Conservation (phyloP, 2,888 invertebrate genomes). For the Drosophila mayaguana region DNA sequence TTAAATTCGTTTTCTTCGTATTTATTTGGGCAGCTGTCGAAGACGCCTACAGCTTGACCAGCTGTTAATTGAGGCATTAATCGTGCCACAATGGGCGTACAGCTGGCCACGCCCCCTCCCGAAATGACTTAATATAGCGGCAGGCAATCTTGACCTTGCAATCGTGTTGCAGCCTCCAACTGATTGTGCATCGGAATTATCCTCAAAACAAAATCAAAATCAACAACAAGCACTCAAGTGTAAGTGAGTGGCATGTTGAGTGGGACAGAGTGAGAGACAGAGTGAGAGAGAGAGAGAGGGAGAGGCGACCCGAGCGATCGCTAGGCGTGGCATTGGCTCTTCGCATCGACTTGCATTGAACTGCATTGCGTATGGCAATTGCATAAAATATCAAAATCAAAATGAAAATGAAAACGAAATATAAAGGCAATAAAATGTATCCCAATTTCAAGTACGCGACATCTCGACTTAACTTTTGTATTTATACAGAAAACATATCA, state of each 20-base stretch:
- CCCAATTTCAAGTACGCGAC: constrained; percentile 76
- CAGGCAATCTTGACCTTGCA: constrained; percentile 51
- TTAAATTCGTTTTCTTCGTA: constrained; percentile 30
- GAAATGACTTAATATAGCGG: constrained; percentile 67
- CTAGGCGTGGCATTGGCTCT: constrained; percentile 18
- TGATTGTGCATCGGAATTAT: constrained; percentile 53
- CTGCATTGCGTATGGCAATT: constrained; percentile 48
- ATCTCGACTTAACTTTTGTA: constrained; percentile 65
- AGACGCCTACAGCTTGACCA: constrained; percentile 43
- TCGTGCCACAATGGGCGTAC: constrained; percentile 42
- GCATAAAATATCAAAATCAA: constrained; percentile 32
- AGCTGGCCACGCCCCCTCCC: constrained; percentile 50
- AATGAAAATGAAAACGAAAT: constrained; percentile 31
- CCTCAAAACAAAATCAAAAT: constrained; percentile 46
- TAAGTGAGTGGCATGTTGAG: constrained; percentile 27
- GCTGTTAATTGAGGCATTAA: constrained; percentile 69
- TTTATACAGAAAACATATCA: constrained; percentile 58
- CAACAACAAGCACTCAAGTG: constrained; percentile 25
- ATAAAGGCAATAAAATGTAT: constrained; percentile 69
- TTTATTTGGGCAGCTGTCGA: constrained; percentile 28
- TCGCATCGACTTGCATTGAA: constrained; percentile 33
- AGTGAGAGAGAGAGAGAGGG: neutral
- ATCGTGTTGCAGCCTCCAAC: constrained; percentile 55
- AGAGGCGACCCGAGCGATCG: neutral
- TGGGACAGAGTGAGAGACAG: neutral